These are phyloP conservation scores for Sus cebifrons DNA, from an alignment of 2,797 vertebrate genomes.

Conservation along the genomic window DNA sequence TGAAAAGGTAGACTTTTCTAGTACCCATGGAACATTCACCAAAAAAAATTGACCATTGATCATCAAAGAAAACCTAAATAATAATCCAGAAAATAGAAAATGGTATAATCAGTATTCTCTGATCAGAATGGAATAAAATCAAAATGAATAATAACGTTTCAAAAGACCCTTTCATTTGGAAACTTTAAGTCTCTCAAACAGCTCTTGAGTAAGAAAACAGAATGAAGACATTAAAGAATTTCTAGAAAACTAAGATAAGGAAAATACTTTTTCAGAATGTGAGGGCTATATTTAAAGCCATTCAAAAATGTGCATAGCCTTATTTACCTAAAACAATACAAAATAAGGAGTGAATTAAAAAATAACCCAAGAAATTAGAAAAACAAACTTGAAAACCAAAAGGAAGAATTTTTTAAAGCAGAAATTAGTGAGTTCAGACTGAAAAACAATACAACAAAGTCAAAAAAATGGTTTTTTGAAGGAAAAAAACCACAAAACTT, in stretches of 20 bases:
- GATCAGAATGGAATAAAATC: conserved; percentile 20
- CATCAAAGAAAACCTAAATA: conserved; percentile 15
- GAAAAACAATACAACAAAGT: conserved; percentile 32
- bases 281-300: background rate
- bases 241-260: conserved; percentile 41
- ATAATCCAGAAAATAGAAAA: conserved; percentile 39
- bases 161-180: conserved; percentile 38
- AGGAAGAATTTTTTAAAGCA: background rate
- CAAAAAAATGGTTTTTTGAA: conserved; percentile 5
- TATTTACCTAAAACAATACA: background rate
- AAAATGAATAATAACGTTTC: conserved; percentile 32
- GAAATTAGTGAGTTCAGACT: conserved; percentile 16
- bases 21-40: background rate
- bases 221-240: conserved; percentile 43
- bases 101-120: conserved; percentile 23
- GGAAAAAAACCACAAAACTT: background rate
- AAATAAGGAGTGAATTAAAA: conserved; percentile 55
- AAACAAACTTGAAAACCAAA: conserved; percentile 22
- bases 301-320: conserved; percentile 17
- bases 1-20: conserved; percentile 23
- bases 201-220: background rate
- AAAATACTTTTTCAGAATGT: background rate
- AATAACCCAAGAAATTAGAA: background rate
- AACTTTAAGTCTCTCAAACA: conserved; percentile 27
- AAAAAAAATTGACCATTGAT: conserved; percentile 24